Base-by-base conservation (phyloP, 2,888 invertebrate species). In the Zaprionus bogoriensis region DNA sequence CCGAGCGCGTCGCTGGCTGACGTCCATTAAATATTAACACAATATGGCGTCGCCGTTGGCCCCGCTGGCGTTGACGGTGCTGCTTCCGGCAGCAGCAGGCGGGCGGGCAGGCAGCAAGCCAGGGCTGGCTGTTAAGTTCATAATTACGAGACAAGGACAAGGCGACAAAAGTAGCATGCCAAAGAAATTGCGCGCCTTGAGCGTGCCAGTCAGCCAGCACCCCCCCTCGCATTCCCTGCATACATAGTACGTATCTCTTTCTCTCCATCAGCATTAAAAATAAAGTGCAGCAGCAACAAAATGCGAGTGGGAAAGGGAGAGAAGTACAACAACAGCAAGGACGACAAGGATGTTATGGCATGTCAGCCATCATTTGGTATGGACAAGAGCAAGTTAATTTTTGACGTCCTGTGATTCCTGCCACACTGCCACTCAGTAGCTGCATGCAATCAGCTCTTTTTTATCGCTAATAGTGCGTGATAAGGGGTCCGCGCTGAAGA, bases 21-120 rank as follows among this genome's bases (percentile, higher is more conserved):
- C 45, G 52, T 58, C 60, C 77, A 77, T 79, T 69, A 76, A 77
- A 79, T 60, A 77, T 77, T 70, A 74, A 68, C 46, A 61, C 65
- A 73, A 64, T 51, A 59, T 60, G 67, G 27, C 67, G 58, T 44
- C 22, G 45, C 32, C 30, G 22, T 48, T 45, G 47, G 22, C 36
- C 19, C 32, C 32, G 12, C 28, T 42, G 51, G 19, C 39, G 30
- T 14, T 52, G 52, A 39, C 41, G 68, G 45, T 27, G 53, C 32
- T 45, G 51, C 42, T 66, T 73, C 44, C 65, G 52, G 27, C 27
- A 7, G 9, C 4, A n/a, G n/a, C n/a, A n/a, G n/a, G 27, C 27
- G 27, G 10, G 27, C 10, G 5, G 27, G 12, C 25, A 51, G 53
- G 27, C 57, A 51, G 50, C 39, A 59, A 47, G 61, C 58, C 20